Evolutionary conservation across 2,888 invertebrate species (phyloP), one percentile per base, ranked within the genome.

Genomic region (Seladonia tumulorum): DNA sequence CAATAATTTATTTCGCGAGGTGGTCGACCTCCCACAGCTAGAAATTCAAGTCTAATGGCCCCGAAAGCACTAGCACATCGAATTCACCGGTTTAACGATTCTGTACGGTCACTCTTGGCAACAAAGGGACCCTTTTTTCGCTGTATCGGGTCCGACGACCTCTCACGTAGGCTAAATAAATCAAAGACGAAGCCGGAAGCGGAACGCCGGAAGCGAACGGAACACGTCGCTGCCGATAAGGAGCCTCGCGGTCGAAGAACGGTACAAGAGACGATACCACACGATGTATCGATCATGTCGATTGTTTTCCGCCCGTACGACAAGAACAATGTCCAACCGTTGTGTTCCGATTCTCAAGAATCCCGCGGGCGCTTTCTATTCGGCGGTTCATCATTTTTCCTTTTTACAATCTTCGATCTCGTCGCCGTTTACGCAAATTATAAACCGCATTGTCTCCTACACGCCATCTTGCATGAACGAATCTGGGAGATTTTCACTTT

Each of bases 201-300:
- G 79, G 76, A 68, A 79, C 78, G 29, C 93, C 92, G 93, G 93
- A 94, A 93, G 90, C 87, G 70, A 82, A 81, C 90, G 91, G 92
- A 90, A 92, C 80, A 92, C 80, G 82, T 87, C 84, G 78, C 87
- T 90, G 90, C 93, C 89, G 92, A 94, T 93, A 93, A 92, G 93
- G 94, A 77, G 86, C 88, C 88, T 83, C 68, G 18, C 91, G 92
- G 92, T 92, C 94, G 91, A 73, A 70, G 83, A 93, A 94, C 94
- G 93, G 93, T 93, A 93, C 72, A 75, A 80, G 42, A 79, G 39
- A 60, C 60, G 42, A 72, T 81, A 83, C 79, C 78, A 53, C 71
- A 35, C 79, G 79, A 68, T 39, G 77, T 84, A 90, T 89, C 87
- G 91, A 91, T 90, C 79, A 83, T 87, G 90, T 79, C 84, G 85